Conservation (phyloP, 2,888 invertebrate species). For the Polydrusus cervinus region DNA sequence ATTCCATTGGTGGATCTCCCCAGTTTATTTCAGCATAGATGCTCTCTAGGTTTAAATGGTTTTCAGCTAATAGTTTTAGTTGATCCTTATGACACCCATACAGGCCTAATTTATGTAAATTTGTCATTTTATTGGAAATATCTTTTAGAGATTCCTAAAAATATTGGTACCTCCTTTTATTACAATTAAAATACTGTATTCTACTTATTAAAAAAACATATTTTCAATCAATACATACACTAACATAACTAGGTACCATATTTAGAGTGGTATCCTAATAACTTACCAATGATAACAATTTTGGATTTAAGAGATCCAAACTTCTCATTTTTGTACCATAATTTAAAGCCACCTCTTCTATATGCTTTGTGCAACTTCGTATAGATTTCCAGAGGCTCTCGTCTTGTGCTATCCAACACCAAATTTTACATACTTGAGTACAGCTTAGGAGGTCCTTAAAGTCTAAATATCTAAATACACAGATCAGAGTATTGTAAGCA, state of each 20-base stretch:
- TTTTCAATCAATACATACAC: neutral
- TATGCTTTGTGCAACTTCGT: slow-evolving; percentile 22
- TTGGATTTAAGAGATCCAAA: slow-evolving; percentile 16
- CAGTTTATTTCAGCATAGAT: slow-evolving; percentile 30
- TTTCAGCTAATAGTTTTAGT: slow-evolving; percentile 14
- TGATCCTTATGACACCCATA: slow-evolving; percentile 28
- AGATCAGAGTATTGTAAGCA: slow-evolving; percentile 36
- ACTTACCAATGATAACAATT: slow-evolving; percentile 5
- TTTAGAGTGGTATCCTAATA: neutral
- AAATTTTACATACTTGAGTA: slow-evolving; percentile 36
- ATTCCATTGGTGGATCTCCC: slow-evolving; percentile 3
- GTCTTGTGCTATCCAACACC: slow-evolving; percentile 30
- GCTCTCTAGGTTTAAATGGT: slow-evolving; percentile 13
- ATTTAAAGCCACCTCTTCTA: neutral
- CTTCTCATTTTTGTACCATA: slow-evolving; percentile 1
- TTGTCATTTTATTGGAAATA: slow-evolving; percentile 3
- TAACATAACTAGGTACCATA: neutral
- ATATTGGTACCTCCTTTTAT: neutral
- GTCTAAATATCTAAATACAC: slow-evolving; percentile 34
- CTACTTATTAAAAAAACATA: too few species aligned
- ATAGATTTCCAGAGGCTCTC: slow-evolving; percentile 32
- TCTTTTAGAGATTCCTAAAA: slow-evolving; percentile 11
- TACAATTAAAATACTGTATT: too few species aligned
- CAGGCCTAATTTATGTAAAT: slow-evolving; percentile 17
- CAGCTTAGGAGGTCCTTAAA: slow-evolving; percentile 36